Percentiles rank a stretch among this genome's conserved stretches.
Evolutionary conservation across 2,888 invertebrate species (phyloP).

Genomic region (Hololepta plana): DNA sequence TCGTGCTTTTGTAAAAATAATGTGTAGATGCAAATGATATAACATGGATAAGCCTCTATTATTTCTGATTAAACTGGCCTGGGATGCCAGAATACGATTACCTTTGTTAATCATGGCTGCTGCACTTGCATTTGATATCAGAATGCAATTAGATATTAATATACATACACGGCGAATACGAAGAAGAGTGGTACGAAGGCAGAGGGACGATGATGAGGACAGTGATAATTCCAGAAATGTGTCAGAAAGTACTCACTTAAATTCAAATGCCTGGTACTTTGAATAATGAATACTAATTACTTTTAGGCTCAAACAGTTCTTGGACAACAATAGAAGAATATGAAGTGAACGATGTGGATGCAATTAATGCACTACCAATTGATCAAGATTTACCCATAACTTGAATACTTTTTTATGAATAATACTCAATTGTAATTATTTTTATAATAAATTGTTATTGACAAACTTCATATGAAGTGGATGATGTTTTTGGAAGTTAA

Average conservation of each 20-base stretch:
- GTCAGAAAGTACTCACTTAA: not conserved
- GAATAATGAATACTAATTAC: not conserved
- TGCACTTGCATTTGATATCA: slow-evolving; percentile 46
- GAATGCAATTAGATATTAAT: slow-evolving; percentile 49
- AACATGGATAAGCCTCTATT: slow-evolving; percentile 28
- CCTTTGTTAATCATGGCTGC: slow-evolving; percentile 47
- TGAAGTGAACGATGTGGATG: slow-evolving; percentile 7
- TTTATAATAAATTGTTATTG: no score
- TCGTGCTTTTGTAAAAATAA: slow-evolving; percentile 2
- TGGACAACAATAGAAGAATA: slow-evolving; percentile 10
- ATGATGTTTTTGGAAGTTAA: no score
- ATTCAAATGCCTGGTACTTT: slow-evolving; percentile 1
- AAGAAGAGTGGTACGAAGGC: slow-evolving; percentile 10
- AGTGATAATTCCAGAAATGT: no score
- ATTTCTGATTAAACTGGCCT: slow-evolving; percentile 52
- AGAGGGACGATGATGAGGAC: slow-evolving; percentile 8
- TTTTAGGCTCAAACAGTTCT: slow-evolving; percentile 10
- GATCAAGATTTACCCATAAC: no score
- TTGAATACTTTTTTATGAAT: no score
- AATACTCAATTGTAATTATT: no score
- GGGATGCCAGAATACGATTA: slow-evolving; percentile 47
- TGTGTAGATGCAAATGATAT: not conserved
- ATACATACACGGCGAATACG: slow-evolving; percentile 29
- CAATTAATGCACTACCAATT: no score
- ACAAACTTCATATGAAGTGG: no score